phyloP scores from a whole-genome alignment of 2,797 vertebrate genomes.

The Acrossocheilus wenchowensis region DNA sequence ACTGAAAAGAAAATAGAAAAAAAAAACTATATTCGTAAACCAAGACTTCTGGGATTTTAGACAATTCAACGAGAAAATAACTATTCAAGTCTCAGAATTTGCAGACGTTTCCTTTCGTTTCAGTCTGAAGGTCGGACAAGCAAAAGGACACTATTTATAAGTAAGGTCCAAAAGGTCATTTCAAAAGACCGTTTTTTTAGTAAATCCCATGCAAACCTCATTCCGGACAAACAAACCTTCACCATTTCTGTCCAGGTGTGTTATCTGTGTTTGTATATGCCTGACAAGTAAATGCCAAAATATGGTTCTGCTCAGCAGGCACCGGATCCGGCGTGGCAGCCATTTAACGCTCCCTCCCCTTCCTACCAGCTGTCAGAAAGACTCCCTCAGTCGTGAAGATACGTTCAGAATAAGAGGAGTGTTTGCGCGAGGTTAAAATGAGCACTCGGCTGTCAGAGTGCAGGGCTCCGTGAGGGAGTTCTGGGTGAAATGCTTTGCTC shows the following conservation, averaged over 20 bases:
- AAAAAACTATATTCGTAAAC: background rate
- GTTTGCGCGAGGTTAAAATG: constrained; percentile 30
- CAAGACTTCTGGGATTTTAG: background rate
- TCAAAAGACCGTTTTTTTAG: background rate
- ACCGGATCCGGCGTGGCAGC: constrained; percentile 16
- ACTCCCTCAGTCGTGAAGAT: constrained; percentile 48
- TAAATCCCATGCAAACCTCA: constrained; percentile 14
- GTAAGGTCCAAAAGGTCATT: background rate
- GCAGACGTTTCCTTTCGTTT: background rate
- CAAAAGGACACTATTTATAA: background rate
- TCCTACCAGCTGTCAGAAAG: constrained; percentile 41
- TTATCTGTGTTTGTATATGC: constrained; percentile 39
- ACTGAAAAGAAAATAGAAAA: background rate
- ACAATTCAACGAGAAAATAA: background rate
- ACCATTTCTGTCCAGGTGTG: constrained; percentile 43
- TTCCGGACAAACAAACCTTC: constrained; percentile 20
- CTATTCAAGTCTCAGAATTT: background rate
- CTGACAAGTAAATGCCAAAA: constrained; percentile 46
- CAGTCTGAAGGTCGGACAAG: background rate
- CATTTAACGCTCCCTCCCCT: constrained; percentile 34
- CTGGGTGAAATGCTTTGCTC: constrained; percentile 47
- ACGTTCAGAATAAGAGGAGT: constrained; percentile 36
- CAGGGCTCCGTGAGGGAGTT: constrained; percentile 37
- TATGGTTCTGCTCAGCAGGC: constrained; percentile 29
- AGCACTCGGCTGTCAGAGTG: constrained; percentile 46